Conservation (phyloP, 2,113 vertebrate genomes). For the Rhabdornis inornatus region DNA sequence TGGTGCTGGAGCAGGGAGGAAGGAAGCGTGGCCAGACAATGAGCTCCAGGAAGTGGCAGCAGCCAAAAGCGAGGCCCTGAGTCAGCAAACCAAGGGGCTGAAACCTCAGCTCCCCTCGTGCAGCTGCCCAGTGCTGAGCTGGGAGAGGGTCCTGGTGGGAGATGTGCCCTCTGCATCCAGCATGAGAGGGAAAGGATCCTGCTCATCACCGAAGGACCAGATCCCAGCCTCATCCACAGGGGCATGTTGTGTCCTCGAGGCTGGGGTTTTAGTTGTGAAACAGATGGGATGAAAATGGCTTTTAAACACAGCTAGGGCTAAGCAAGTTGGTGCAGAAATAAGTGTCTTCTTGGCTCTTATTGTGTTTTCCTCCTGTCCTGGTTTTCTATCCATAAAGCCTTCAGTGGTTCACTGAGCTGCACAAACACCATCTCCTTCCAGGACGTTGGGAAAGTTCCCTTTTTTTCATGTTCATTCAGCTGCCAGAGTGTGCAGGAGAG, state of each 20-base stretch:
- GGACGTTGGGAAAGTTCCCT: neutral
- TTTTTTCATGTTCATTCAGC: neutral
- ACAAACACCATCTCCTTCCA: neutral
- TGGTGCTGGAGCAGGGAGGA: accelerated
- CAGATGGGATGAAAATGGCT: neutral
- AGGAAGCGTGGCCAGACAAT: neutral
- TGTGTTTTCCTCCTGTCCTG: neutral
- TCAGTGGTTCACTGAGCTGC: neutral
- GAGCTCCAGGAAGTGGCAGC: neutral
- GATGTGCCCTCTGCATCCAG: neutral
- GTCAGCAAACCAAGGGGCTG: neutral
- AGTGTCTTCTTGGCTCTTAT: neutral
- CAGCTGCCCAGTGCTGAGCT: neutral
- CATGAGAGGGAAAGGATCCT: neutral
- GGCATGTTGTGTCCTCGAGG: accelerated
- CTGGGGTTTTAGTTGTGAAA: neutral
- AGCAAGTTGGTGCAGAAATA: neutral
- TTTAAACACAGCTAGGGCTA: neutral
- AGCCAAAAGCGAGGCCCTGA: neutral
- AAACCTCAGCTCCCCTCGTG: accelerated
- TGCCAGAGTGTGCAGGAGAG: neutral
- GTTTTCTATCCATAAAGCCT: neutral
- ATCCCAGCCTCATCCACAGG: neutral
- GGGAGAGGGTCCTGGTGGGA: neutral
- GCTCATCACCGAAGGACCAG: neutral